A percentile compares a stretch with the other conserved stretches of the same genome.
Evolutionary conservation across 2,797 vertebrate genomes (phyloP).

Genomic region (Xiphophorus birchmanni): DNA sequence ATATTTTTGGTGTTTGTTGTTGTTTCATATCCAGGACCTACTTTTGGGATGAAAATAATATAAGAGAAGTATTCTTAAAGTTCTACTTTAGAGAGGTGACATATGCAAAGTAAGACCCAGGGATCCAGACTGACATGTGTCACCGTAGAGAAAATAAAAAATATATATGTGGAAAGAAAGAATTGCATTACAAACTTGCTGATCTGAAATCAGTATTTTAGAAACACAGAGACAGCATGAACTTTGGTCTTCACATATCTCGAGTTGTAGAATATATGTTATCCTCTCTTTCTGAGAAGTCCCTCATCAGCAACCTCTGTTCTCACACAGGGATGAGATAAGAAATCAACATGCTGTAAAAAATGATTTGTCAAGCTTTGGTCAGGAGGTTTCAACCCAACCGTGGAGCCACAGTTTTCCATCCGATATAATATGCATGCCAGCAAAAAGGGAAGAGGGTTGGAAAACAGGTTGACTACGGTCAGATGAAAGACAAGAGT

Average conservation of each 20-base stretch:
- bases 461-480: constrained; percentile 28
- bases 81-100: not conserved
- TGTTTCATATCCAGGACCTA: not conserved
- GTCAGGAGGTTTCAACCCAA: constrained; percentile 35
- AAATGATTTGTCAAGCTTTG: constrained; percentile 54
- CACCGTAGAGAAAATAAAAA: constrained; percentile 2
- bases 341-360: constrained; percentile 58
- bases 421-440: constrained; percentile 20
- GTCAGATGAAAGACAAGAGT: not conserved
- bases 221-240: constrained; percentile 23
- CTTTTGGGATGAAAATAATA: constrained; percentile 4
- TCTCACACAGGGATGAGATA: constrained; percentile 54
- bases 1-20: not conserved
- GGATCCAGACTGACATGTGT: constrained; percentile 9
- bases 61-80: constrained; percentile 9
- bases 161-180: constrained; percentile 11
- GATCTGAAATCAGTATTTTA: constrained; percentile 15
- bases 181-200: constrained; percentile 22
- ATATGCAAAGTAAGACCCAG: constrained; percentile 7
- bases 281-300: constrained; percentile 37
- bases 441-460: constrained; percentile 27
- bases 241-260: constrained; percentile 43
- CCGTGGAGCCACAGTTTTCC: constrained; percentile 12
- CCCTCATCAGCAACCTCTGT: constrained; percentile 30
- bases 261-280: constrained; percentile 35